phyloP scores from a whole-genome alignment of 2,888 invertebrate species.

The Gymnoscelis rufifasciata region DNA sequence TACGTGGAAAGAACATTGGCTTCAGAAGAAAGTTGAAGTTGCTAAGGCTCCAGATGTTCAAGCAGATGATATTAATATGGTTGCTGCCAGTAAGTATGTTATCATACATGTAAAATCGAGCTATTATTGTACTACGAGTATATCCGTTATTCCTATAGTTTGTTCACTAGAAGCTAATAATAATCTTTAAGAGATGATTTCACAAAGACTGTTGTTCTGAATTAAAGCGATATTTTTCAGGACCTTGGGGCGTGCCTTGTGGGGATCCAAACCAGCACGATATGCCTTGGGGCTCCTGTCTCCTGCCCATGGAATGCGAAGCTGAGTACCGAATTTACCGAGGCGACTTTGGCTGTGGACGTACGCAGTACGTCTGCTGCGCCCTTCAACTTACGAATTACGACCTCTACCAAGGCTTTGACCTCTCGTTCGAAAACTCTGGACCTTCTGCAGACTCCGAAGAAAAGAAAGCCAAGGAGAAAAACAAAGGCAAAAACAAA shows the following conservation, averaged over 20 bases:
- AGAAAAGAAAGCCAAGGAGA: conserved; percentile 36
- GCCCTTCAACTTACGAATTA: conserved; percentile 51
- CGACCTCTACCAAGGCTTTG: conserved; percentile 62
- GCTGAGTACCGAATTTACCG: conserved; percentile 60
- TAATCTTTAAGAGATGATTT: too few species aligned
- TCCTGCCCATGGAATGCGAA: conserved; percentile 57
- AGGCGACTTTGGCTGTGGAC: conserved; percentile 62
- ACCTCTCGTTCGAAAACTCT: conserved; percentile 54
- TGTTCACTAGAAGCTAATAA: too few species aligned
- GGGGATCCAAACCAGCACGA: conserved; percentile 68
- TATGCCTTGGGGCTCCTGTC: conserved; percentile 65
- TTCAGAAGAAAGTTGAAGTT: conserved; percentile 46
- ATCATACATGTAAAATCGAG: not conserved
- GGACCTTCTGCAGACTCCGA: conserved; percentile 49
- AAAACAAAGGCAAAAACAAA: conserved; percentile 30
- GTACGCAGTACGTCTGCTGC: conserved; percentile 59
- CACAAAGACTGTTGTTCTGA: too few species aligned
- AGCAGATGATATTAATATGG: conserved; percentile 60
- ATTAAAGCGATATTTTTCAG: too few species aligned
- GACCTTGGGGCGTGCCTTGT: conserved; percentile 67
- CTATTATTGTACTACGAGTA: too few species aligned
- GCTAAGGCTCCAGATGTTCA: conserved; percentile 39
- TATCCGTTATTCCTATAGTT: too few species aligned
- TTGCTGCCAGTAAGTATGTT: conserved; percentile 52
- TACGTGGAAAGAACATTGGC: conserved; percentile 40